Conservation (phyloP, 2,888 invertebrate species). For the Drosophila buzzatii region DNA sequence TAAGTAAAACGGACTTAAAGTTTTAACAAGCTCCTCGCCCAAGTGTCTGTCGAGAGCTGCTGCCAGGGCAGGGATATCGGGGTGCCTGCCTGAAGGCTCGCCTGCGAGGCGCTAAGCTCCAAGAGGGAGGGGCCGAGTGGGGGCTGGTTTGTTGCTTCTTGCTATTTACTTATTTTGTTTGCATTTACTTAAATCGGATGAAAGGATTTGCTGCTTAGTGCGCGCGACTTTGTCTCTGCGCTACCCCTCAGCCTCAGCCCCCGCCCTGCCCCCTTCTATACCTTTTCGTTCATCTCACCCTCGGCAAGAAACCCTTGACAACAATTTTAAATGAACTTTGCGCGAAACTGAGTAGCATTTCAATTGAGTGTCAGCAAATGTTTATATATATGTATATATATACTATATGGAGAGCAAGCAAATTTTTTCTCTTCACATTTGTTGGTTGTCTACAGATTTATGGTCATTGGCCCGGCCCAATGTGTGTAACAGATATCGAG, state of each 20-base stretch:
- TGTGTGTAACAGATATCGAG: constrained; percentile 64
- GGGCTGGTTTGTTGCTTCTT: constrained; percentile 70
- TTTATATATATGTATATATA: constrained; percentile 1
- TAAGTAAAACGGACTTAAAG: constrained; percentile 80
- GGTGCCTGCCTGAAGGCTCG: constrained; percentile 20
- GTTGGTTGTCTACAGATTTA: constrained; percentile 53
- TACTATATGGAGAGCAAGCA: constrained; percentile 3
- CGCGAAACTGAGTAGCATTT: constrained; percentile 59
- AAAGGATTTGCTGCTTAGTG: constrained; percentile 81
- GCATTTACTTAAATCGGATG: constrained; percentile 80
- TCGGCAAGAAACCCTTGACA: constrained; percentile 7
- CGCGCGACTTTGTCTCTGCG: constrained; percentile 70
- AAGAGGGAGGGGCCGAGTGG: not conserved
- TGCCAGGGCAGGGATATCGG: constrained; percentile 12
- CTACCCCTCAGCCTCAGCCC: not conserved
- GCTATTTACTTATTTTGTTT: constrained; percentile 80
- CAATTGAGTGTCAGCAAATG: constrained; percentile 57
- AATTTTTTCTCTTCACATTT: constrained; percentile 6
- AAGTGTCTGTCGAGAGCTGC: constrained; percentile 57
- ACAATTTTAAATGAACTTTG: constrained; percentile 62
- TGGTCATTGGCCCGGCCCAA: constrained; percentile 58
- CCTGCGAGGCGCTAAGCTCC: constrained; percentile 54
- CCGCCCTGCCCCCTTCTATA: not conserved
- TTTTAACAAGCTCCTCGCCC: constrained; percentile 76
- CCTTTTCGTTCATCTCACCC: not conserved